A percentile compares a stretch with the other conserved stretches of the same genome.
Conservation (phyloP, 2,888 invertebrate species). For the Euplexia lucipara region DNA sequence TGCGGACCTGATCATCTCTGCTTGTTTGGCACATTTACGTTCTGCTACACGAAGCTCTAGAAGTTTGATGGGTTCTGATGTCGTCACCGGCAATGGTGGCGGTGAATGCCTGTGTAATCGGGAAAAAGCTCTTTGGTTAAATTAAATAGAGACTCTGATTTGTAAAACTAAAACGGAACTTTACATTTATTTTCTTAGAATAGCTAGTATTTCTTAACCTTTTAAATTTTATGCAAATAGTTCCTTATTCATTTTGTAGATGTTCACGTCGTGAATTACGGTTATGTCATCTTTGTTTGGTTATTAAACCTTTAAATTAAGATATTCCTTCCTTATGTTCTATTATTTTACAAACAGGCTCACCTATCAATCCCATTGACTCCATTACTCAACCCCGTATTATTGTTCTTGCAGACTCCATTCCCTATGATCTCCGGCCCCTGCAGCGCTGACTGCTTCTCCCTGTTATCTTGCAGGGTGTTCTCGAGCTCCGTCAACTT, state of each 20-base stretch:
- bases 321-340: too few relatives aligned
- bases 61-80: slow-evolving; percentile 93
- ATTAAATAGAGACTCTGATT: too few relatives aligned
- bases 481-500: slow-evolving; percentile 95
- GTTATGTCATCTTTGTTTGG: too few relatives aligned
- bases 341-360: slow-evolving; percentile 23
- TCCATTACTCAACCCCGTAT: slow-evolving; percentile 88
- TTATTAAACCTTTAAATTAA: too few relatives aligned
- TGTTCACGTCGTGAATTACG: too few relatives aligned
- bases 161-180: too few relatives aligned
- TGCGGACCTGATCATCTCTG: slow-evolving; percentile 96
- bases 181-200: too few relatives aligned
- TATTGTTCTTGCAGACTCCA: slow-evolving; percentile 88
- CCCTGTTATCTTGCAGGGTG: slow-evolving; percentile 95
- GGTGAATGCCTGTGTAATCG: slow-evolving; percentile 82
- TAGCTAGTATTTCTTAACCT: too few relatives aligned
- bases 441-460: slow-evolving; percentile 92
- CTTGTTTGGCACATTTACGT: slow-evolving; percentile 95
- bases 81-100: slow-evolving; percentile 86
- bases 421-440: slow-evolving; percentile 89
- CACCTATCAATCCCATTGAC: slow-evolving; percentile 90
- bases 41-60: slow-evolving; percentile 96
- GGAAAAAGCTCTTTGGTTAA: not conserved
- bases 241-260: too few relatives aligned
- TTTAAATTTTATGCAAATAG: too few relatives aligned